Base-by-base conservation (phyloP, 2,888 invertebrate species). In the Noctua comes region DNA sequence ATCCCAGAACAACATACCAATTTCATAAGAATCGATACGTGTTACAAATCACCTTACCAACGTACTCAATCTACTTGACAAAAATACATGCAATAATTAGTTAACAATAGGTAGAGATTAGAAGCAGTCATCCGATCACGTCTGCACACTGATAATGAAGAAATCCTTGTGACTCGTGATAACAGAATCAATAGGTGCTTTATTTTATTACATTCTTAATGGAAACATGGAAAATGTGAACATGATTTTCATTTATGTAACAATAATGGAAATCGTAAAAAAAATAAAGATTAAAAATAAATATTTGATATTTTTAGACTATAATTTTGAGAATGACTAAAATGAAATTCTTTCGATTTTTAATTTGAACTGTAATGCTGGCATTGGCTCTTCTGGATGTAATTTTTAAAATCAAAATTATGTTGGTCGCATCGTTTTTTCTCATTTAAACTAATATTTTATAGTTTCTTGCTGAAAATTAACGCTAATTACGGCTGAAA, bases 141-240 rank as follows among this genome's bases (percentile, higher is more conserved):
- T 94, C 91, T 91, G 85, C 90, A 73, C 64, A 77, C 86, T 90
- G 94, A 94, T 94, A 94, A 91, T 89, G 88, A 87, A 90, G 89
- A 91, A 92, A 94, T 91, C 93, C 93, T 94, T 92, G 92, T 83
- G 83, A 65, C 64, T 83, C 77, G 85, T 86, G 90, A 92, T 92
- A 92, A 91, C 86, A 83, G 84, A 88, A 89, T 90, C 89, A 87
- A 91, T 91, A 87, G 82, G 88, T 89, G 90, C 90, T 90, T 90
- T 80, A 86, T 86, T 91, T 90, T 91, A 90, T 89, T 88, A 79
- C 86, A 77, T 79, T 75, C 75, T 79, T 84, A 80, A 85, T 84
- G 83, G 84, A 68, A 40, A 66, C 75, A 73, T 80, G 70, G 31
- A 77, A 79, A 83, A 88, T 83, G 69, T 76, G 71, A 68, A 82